Percentiles rank a stretch among this genome's conserved stretches.
phyloP scores from a whole-genome alignment of 2,888 invertebrate species.

The Idaea aversata region DNA sequence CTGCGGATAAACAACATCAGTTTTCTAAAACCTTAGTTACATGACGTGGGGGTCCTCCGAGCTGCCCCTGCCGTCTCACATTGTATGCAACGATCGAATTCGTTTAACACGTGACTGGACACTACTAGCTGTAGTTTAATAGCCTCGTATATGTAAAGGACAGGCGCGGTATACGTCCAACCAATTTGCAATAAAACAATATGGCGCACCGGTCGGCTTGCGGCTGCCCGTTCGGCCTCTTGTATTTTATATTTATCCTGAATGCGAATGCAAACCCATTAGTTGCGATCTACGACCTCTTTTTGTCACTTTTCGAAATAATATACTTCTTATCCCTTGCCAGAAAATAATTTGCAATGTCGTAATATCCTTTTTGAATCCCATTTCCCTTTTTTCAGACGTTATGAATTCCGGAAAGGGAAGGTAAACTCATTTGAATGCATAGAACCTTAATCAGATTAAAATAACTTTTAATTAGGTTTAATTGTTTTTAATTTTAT shows the following conservation, averaged over 20 bases:
- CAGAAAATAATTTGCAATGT: slow-evolving; percentile 46
- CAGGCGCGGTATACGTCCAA: slow-evolving; percentile 74
- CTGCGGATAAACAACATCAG: slow-evolving; percentile 37
- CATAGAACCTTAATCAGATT: slow-evolving; percentile 46
- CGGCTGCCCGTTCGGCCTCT: slow-evolving; percentile 48
- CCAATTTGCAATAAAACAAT: slow-evolving; percentile 81
- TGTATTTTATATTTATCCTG: slow-evolving; percentile 54
- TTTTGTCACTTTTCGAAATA: slow-evolving; percentile 50
- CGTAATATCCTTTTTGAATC: slow-evolving; percentile 35
- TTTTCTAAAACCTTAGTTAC: slow-evolving; percentile 45
- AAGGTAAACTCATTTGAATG: slow-evolving; percentile 50
- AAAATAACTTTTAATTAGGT: slow-evolving; percentile 57
- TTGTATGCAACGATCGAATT: slow-evolving; percentile 71
- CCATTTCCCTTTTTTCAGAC: slow-evolving; percentile 31
- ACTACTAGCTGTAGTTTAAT: slow-evolving; percentile 74
- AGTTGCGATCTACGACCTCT: slow-evolving; percentile 51
- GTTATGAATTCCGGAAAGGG: slow-evolving; percentile 33
- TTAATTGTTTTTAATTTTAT: slow-evolving; percentile 42
- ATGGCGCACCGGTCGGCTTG: slow-evolving; percentile 60
- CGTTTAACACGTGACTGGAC: slow-evolving; percentile 79
- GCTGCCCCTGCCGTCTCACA: slow-evolving; percentile 47
- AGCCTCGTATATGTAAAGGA: slow-evolving; percentile 78
- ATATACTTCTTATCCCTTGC: slow-evolving; percentile 41
- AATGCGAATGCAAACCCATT: slow-evolving; percentile 49
- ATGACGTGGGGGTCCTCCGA: slow-evolving; percentile 44